Base-by-base conservation (phyloP, 2,797 vertebrate species). In the Ibycter americanus region DNA sequence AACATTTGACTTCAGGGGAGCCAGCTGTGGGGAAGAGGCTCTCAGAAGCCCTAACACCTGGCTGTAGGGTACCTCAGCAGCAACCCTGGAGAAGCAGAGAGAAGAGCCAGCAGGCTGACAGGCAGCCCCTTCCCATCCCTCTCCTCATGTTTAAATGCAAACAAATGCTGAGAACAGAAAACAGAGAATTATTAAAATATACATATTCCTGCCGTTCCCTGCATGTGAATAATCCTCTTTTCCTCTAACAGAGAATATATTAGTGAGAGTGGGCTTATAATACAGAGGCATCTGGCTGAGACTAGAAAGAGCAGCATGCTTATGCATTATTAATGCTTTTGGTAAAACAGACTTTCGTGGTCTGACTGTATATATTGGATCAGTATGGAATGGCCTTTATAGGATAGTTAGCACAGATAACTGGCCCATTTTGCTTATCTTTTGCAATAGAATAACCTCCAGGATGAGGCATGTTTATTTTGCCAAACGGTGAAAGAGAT, bases 281-380 rank as follows among this genome's bases (percentile, higher is more conserved):
- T 81, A 61, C 72, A 79, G 90, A 96, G 86, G 94, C 92, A 97
- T 91, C 95, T 96, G 94, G 76, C 89, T 96, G 92, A 74, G 82
- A 83, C 87, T 88, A 86, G 84, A 86, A 82, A 81, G 76, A 89
- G 70, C 68, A 89, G 58, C 68, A 15, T n/a, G 72, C 55, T 95
- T 83, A 92, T 96, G 84, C 72, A 96, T 96, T 95, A 96, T 96
- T 96, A 89, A 96, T 94, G 62, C 23, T 31, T 78, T 70, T 81
- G 73, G 46, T 83, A 80, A 92, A 62, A 2, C 49, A 92, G 89
- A 32, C 51, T 94, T 92, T 58, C 4, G 6, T 92, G 72, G 46
- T 54, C 54, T 89, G 83, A 26, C 34, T 83, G 72, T 59, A 67
- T 83, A n/a, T 36, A 87, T 74, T 76, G 54, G 62, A 93, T 85